A percentile compares a stretch with the other conserved stretches of the same genome.
Conservation (phyloP, 2,113 vertebrate genomes). For the Pelmatolapia mariae region DNA sequence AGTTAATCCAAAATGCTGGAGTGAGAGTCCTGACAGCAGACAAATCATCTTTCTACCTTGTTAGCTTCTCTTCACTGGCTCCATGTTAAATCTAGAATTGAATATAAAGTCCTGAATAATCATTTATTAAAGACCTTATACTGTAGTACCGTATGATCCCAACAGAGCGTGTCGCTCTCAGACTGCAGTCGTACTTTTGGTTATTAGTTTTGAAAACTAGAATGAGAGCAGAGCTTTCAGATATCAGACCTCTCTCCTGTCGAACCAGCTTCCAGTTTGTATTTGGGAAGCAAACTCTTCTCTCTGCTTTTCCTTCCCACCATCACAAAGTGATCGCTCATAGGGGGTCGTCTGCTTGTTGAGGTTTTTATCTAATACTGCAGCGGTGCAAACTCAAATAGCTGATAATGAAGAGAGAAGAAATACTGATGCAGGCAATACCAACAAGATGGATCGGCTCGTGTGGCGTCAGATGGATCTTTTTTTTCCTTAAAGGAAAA, state of each 20-base stretch:
- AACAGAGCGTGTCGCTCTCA: background rate
- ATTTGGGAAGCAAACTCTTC: background rate
- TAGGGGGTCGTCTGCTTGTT: background rate
- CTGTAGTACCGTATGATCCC: background rate
- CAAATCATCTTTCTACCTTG: no score
- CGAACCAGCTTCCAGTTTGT: accelerated
- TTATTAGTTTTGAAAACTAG: no score
- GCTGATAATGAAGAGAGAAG: no score
- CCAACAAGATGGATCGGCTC: no score
- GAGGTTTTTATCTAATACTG: no score
- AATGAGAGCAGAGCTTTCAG: accelerated
- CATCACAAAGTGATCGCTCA: accelerated
- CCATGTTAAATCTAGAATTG: no score
- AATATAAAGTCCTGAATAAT: background rate
- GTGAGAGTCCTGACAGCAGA: no score
- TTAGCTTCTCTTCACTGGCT: no score
- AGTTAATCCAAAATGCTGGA: no score
- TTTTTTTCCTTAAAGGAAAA: no score
- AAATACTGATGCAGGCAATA: no score
- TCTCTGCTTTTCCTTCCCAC: background rate
- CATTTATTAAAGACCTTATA: background rate
- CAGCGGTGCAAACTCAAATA: accelerated
- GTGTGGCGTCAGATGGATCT: no score
- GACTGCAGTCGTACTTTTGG: background rate
- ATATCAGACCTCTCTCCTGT: background rate